Base-by-base conservation (phyloP, 1,140 invertebrate genomes). In the Nylanderia fulva region DNA sequence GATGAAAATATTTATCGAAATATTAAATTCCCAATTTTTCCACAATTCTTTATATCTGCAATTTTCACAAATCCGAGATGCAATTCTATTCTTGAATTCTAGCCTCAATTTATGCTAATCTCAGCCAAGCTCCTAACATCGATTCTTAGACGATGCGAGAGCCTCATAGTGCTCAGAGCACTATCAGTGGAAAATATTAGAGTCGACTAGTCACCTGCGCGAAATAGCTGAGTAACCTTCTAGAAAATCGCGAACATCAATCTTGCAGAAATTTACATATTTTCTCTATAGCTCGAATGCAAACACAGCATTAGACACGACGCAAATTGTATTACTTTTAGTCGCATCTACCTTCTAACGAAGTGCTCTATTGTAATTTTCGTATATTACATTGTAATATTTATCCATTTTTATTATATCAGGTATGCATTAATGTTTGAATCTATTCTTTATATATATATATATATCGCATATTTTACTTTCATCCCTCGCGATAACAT, bases 111-210 rank as follows among this genome's bases (percentile, higher is more conserved):
- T 18, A 71, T 48, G 45, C 42, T 48, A 71, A 52, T 15, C 66
- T 42, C 66, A 29, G 45, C 45, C 45, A 52, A 84, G 71, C 27
- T 15, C 11, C 82, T 36, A 33, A 18, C 75, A 61, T 85, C 54
- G 64, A 27, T 84, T 88, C 66, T 69, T 69, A 71, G 63, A 42
- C 48, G 52, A 60, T 80, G 66, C 21, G 1, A 76, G 79, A 83
- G 15, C 66, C 18, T 68, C 48, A 56, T 56, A 68, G 45, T 33
- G 33, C 82, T 86, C 69, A 52, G 48, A 88, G 88, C 80, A 86
- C 56, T 86, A 74, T 82, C 87, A 64, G 69, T 83, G 71, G 33
- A 90, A 89, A 90, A 90, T 90, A 90, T 90, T 90, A 85, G 88
- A 85, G 88, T 90, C 86, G 86, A 75, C 86, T 86, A 79, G 86